A percentile compares a stretch with the other conserved stretches of the same genome.
These are phyloP conservation scores for Anolis carolinensis DNA, from an alignment of 2,113 vertebrate genomes.

Conservation along the genomic window DNA sequence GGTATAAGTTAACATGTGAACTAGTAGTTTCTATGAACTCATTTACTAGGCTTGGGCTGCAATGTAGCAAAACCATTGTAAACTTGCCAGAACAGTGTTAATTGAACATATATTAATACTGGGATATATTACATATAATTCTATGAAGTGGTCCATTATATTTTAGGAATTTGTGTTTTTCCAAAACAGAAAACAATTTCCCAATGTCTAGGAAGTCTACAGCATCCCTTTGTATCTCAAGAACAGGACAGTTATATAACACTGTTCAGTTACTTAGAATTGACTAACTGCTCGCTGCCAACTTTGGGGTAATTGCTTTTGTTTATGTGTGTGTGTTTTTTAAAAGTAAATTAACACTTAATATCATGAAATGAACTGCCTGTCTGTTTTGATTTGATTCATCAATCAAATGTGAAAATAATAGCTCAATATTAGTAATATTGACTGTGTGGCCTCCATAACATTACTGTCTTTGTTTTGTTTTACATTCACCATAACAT, in stretches of 20 bases:
- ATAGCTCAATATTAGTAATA: too few species aligned
- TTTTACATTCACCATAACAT: background rate
- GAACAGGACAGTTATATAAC: background rate
- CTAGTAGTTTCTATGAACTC: too few species aligned
- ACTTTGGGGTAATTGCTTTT: background rate
- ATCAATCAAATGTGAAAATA: too few species aligned
- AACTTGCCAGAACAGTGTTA: background rate
- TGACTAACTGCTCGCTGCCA: background rate
- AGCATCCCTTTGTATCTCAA: background rate
- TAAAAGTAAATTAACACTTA: too few species aligned
- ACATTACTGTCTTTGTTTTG: background rate
- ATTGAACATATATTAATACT: background rate
- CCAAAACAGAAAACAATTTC: background rate
- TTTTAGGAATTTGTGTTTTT: background rate
- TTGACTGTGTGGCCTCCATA: too few species aligned
- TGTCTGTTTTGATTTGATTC: background rate
- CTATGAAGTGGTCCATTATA: background rate
- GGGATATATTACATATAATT: background rate
- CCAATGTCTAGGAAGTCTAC: background rate
- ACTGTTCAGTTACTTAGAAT: background rate
- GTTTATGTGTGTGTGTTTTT: too few species aligned
- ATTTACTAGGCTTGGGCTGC: background rate
- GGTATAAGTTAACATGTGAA: too few species aligned
- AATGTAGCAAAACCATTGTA: background rate
- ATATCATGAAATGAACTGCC: background rate